phyloP scores from a whole-genome alignment of 2,888 invertebrate species.

The Plemyria rubiginata region DNA sequence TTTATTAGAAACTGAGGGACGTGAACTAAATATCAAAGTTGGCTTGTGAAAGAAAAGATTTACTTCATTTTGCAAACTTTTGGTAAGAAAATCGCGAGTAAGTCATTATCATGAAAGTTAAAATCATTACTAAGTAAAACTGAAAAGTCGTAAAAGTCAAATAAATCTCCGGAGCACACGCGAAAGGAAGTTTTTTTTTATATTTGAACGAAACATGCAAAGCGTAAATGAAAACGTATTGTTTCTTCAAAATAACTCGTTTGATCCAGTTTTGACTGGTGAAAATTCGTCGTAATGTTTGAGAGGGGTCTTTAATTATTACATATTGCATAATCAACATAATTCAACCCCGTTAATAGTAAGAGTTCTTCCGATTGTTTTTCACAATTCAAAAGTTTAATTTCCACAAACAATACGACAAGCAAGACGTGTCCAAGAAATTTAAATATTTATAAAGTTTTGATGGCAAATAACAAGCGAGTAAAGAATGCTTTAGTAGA shows the following conservation, averaged over 20 bases:
- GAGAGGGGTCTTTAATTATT: no score
- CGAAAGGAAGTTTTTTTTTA: constrained; percentile 15
- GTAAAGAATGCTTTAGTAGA: constrained; percentile 13
- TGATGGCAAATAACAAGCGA: constrained; percentile 1
- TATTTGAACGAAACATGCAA: constrained; percentile 11
- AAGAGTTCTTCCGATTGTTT: no score
- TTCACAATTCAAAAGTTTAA: no score
- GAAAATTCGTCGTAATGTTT: no score
- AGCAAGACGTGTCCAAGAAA: no score
- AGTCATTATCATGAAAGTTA: constrained; percentile 7
- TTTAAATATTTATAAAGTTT: background rate
- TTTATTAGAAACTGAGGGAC: no score
- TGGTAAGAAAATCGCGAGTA: constrained; percentile 22
- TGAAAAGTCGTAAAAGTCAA: constrained; percentile 32
- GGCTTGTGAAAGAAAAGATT: background rate
- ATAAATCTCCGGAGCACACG: constrained; percentile 30
- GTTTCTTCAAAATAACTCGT: constrained; percentile 10
- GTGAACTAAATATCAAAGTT: background rate
- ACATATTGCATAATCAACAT: no score
- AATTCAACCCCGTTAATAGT: no score
- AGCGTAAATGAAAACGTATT: constrained; percentile 1
- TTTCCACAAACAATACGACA: background rate
- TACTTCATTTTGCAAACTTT: constrained; percentile 19
- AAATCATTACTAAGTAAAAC: constrained; percentile 27
- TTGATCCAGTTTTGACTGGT: background rate